A percentile compares a stretch with the other conserved stretches of the same genome.
These are phyloP conservation scores for Enoplosus armatus DNA, from an alignment of 2,797 vertebrate species.

Conservation along the genomic window DNA sequence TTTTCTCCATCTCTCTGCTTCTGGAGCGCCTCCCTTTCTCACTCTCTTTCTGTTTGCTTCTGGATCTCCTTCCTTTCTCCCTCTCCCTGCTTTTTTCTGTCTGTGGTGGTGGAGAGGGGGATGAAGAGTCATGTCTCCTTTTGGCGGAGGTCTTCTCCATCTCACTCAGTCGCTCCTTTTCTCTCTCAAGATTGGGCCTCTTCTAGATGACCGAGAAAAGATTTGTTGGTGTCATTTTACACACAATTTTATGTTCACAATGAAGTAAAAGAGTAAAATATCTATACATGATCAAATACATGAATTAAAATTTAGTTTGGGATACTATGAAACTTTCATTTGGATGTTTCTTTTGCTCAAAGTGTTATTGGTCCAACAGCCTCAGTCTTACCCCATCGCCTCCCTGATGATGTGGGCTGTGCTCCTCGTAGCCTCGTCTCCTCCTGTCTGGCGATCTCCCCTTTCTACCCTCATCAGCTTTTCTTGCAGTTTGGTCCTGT, in stretches of 20 bases:
- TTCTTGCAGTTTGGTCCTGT: slow-evolving; percentile 64
- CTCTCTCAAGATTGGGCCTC: slow-evolving; percentile 66
- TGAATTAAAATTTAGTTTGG: background rate
- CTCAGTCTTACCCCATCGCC: slow-evolving; percentile 69
- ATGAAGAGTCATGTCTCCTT: slow-evolving; percentile 74
- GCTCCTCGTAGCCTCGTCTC: slow-evolving; percentile 65
- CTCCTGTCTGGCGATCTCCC: slow-evolving; percentile 78
- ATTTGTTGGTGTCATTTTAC: background rate
- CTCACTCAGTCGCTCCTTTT: slow-evolving; percentile 52
- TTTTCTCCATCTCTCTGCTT: slow-evolving; percentile 27
- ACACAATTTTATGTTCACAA: background rate
- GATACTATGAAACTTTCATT: too few species aligned
- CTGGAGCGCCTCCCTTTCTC: slow-evolving; percentile 34
- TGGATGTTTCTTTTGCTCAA: too few species aligned
- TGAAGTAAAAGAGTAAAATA: background rate
- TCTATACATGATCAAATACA: background rate
- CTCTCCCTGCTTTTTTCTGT: slow-evolving; percentile 55
- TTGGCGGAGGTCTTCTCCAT: slow-evolving; percentile 54
- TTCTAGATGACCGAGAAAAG: slow-evolving; percentile 58
- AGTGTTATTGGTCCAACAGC: background rate
- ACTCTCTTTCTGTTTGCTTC: slow-evolving; percentile 23
- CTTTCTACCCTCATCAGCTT: slow-evolving; percentile 65
- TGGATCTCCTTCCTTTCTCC: slow-evolving; percentile 37
- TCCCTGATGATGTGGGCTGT: slow-evolving; percentile 62
- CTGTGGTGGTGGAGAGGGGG: slow-evolving; percentile 74